phyloP scores from a whole-genome alignment of 2,113 vertebrate genomes.

The Pelmatolapia mariae region DNA sequence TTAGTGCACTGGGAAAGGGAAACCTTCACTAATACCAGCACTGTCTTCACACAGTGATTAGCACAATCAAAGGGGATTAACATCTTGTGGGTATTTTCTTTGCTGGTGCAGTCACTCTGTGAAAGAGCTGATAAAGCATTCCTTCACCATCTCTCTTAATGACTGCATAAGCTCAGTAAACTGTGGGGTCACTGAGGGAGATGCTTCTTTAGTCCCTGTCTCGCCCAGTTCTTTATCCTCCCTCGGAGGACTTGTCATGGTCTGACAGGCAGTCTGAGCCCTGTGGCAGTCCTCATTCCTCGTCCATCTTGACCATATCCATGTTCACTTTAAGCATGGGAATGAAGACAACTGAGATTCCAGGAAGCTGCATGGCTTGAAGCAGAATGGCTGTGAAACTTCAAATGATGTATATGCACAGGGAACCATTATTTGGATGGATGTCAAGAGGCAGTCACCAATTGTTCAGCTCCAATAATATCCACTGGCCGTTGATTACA shows the following conservation, averaged over 20 bases:
- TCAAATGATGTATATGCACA: neutral
- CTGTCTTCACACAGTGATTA: conserved; percentile 36
- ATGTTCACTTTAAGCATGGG: conserved; percentile 22
- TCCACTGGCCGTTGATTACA: neutral
- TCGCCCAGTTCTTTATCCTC: conserved; percentile 32
- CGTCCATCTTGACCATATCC: conserved; percentile 15
- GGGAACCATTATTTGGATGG: neutral
- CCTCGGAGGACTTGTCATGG: conserved; percentile 34
- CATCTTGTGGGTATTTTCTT: conserved; percentile 18
- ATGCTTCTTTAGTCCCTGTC: conserved; percentile 14
- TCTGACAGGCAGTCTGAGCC: conserved; percentile 50
- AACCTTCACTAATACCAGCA: neutral
- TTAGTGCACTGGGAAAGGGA: neutral
- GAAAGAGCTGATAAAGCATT: conserved; percentile 43
- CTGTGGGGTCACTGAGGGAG: neutral
- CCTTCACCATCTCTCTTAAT: conserved; percentile 18
- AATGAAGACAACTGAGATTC: conserved; percentile 28
- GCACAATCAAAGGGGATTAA: conserved; percentile 42
- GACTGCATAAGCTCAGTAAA: conserved; percentile 1
- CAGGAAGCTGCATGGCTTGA: neutral
- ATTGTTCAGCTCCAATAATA: neutral
- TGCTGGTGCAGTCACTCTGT: neutral
- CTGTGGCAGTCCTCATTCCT: conserved; percentile 30
- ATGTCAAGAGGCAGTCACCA: neutral
- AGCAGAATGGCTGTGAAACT: neutral